Percentiles rank a stretch among this genome's conserved stretches.
Evolutionary conservation across 1,140 invertebrate species (phyloP).

Genomic region (Tribolium madens): DNA sequence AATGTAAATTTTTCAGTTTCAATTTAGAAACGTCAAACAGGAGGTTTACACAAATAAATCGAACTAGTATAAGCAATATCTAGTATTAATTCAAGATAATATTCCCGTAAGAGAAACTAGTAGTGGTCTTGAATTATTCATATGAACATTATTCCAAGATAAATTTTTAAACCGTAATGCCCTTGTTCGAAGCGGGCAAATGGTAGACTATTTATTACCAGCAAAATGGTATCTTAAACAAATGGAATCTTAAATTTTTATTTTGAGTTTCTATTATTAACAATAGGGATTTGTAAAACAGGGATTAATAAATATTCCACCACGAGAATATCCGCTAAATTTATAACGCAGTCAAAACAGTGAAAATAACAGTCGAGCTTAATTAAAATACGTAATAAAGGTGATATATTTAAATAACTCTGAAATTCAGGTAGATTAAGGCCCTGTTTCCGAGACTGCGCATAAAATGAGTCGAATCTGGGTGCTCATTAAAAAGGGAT

Average conservation of each 20-base stretch:
- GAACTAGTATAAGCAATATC: neutral
- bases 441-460: neutral
- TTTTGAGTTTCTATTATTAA: no score
- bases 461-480: constrained; percentile 19
- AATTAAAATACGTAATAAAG: constrained; percentile 6
- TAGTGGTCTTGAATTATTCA: constrained; percentile 16
- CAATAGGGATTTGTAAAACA: no score
- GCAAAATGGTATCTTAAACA: neutral
- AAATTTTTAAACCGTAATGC: constrained; percentile 17
- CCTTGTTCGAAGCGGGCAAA: neutral
- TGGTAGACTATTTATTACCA: neutral
- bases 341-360: neutral
- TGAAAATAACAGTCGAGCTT: neutral
- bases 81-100: constrained; percentile 18
- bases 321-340: neutral
- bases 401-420: constrained; percentile 13
- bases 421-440: constrained; percentile 20
- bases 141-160: constrained; percentile 19
- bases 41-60: constrained; percentile 4
- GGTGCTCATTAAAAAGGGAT: constrained; percentile 28
- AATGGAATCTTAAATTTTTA: no score
- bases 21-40: constrained; percentile 20
- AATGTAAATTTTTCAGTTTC: constrained; percentile 5
- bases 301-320: no score
- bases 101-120: constrained; percentile 14